Percentiles rank a stretch among this genome's conserved stretches.
phyloP scores from a whole-genome alignment of 2,888 invertebrate species.

The Catocala fraxini region DNA sequence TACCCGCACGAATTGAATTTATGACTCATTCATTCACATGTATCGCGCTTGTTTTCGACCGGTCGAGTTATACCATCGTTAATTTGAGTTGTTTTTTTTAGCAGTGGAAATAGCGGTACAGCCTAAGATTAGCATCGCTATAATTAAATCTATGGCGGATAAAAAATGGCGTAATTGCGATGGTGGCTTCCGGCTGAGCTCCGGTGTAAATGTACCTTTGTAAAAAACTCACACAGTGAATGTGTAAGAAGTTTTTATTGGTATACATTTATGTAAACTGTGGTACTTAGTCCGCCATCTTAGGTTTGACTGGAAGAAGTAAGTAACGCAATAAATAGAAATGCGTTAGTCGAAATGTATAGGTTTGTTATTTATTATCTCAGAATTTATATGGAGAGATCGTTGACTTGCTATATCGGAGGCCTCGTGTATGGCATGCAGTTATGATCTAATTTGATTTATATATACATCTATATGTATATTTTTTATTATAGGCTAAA shows the following conservation, averaged over 20 bases:
- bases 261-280: background rate
- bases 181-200: constrained; percentile 33
- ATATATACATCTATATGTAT: too few species aligned
- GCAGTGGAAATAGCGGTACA: constrained; percentile 45
- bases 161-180: constrained; percentile 51
- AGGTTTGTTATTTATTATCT: too few species aligned
- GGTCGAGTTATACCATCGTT: constrained; percentile 29
- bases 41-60: constrained; percentile 20
- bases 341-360: too few species aligned
- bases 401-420: too few species aligned
- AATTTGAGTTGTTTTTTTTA: constrained; percentile 41
- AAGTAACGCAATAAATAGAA: too few species aligned
- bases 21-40: constrained; percentile 10
- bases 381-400: too few species aligned
- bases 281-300: too few species aligned
- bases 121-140: constrained; percentile 48
- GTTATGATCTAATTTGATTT: too few species aligned
- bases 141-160: constrained; percentile 47
- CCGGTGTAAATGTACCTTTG: background rate
- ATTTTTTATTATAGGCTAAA: too few species aligned
- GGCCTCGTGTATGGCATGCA: too few species aligned
- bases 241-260: background rate
- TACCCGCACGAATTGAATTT: too few species aligned
- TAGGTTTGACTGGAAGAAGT: too few species aligned
- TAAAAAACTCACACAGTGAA: background rate